phyloP scores from a whole-genome alignment of 2,113 vertebrate genomes.

The Probosciger aterrimus region DNA sequence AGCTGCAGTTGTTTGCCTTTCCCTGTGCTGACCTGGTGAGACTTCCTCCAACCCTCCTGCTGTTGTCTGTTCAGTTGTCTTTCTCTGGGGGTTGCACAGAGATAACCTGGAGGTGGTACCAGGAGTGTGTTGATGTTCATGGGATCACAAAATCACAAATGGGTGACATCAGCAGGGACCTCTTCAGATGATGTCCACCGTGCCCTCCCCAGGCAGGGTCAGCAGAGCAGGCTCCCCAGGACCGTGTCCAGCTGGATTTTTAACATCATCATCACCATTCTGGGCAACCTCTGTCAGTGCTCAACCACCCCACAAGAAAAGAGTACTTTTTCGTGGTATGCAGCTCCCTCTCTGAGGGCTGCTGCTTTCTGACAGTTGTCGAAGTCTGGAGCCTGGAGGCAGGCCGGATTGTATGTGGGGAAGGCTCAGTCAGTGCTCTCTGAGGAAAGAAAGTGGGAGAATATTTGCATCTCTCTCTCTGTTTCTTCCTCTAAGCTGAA shows the following conservation, averaged over 20 bases:
- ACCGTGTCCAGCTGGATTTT: neutral
- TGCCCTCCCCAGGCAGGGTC: neutral
- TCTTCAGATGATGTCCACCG: neutral
- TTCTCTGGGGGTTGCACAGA: neutral
- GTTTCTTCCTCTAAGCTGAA: neutral
- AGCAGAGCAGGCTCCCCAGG: neutral
- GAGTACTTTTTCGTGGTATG: neutral
- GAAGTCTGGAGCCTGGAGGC: neutral
- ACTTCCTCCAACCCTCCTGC: neutral
- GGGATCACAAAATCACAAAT: neutral
- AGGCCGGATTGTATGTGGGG: accelerated
- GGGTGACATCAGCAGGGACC: neutral
- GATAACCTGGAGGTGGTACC: neutral
- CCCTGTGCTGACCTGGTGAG: neutral
- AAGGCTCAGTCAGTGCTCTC: neutral
- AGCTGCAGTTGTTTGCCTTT: neutral
- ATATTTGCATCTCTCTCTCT: neutral
- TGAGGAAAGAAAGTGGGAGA: neutral
- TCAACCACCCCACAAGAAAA: neutral
- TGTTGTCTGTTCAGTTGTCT: neutral
- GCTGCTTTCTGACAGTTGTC: accelerated
- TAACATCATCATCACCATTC: neutral
- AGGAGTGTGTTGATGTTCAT: neutral
- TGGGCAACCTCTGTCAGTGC: neutral
- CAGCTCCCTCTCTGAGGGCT: neutral